phyloP scores from a whole-genome alignment of 2,113 vertebrate genomes.

The Clinocottus analis region DNA sequence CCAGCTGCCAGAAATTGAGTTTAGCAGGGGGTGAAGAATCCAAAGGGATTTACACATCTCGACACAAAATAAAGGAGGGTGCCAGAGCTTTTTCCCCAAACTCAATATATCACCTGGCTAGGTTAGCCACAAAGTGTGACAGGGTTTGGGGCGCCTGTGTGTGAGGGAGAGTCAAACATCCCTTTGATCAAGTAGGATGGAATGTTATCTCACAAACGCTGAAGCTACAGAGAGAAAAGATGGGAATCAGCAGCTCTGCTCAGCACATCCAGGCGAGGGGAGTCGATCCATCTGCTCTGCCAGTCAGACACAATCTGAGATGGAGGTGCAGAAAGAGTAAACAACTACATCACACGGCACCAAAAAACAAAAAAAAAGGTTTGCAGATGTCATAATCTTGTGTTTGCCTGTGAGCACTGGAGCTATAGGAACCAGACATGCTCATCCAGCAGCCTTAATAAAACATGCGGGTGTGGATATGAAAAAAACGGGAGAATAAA shows the following conservation, averaged over 20 bases:
- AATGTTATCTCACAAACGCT: conserved; percentile 20
- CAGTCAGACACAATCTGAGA: not conserved
- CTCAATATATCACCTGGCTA: conserved; percentile 59
- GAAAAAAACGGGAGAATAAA: not conserved
- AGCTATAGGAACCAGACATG: conserved; percentile 19
- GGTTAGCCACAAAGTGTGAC: conserved; percentile 32
- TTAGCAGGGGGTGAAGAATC: conserved; percentile 63
- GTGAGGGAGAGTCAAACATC: conserved; percentile 16
- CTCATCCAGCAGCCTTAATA: conserved; percentile 10
- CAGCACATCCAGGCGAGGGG: not conserved
- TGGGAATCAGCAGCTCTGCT: conserved; percentile 15
- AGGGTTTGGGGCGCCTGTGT: conserved; percentile 22
- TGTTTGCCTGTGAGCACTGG: conserved; percentile 8
- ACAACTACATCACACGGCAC: conserved; percentile 22
- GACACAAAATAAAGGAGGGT: conserved; percentile 56
- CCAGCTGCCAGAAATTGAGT: conserved; percentile 60
- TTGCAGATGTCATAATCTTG: conserved; percentile 4
- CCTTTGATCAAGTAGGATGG: conserved; percentile 4
- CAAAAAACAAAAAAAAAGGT: not conserved
- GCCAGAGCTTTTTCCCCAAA: conserved; percentile 59
- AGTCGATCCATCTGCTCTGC: not conserved
- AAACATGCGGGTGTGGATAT: not conserved
- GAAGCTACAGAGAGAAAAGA: conserved; percentile 10
- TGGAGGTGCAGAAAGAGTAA: not conserved
- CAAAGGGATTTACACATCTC: conserved; percentile 62